A percentile compares a stretch with the other conserved stretches of the same genome.
These are phyloP conservation scores for Sebastolobus altivelis DNA, from an alignment of 2,797 vertebrate genomes.

Conservation along the genomic window DNA sequence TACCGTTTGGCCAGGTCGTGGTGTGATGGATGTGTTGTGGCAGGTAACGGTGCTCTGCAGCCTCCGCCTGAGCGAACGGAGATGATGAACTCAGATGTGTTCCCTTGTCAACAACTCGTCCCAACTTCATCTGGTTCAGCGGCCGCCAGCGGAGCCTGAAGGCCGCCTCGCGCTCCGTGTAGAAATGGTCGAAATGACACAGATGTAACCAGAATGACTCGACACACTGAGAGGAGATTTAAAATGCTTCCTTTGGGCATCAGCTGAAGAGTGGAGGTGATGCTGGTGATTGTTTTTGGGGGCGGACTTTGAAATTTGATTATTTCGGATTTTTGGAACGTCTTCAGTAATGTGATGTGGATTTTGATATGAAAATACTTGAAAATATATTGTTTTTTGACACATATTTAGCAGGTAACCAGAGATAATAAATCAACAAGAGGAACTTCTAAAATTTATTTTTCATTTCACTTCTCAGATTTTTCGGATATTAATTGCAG, in stretches of 20 bases:
- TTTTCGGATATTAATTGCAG: too few relatives aligned
- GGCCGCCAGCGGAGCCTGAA: conserved; percentile 35
- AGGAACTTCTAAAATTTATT: too few relatives aligned
- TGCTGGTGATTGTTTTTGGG: too few relatives aligned
- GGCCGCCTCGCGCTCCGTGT: background rate
- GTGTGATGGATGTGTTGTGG: conserved; percentile 68
- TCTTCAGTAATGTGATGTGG: too few relatives aligned
- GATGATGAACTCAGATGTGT: conserved; percentile 68
- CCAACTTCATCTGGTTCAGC: conserved; percentile 51
- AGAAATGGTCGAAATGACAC: background rate
- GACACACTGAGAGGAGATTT: background rate
- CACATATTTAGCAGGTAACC: too few relatives aligned
- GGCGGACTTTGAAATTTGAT: too few relatives aligned
- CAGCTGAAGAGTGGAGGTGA: too few relatives aligned
- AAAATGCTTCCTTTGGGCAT: background rate
- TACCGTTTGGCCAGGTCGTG: conserved; percentile 65
- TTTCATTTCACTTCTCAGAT: too few relatives aligned
- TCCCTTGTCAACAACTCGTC: conserved; percentile 60
- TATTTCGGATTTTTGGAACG: too few relatives aligned
- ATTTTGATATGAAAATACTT: too few relatives aligned
- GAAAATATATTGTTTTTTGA: too few relatives aligned
- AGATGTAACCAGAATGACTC: background rate
- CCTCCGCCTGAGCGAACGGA: conserved; percentile 48
- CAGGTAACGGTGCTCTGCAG: conserved; percentile 62
- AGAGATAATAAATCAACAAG: too few relatives aligned